These are phyloP conservation scores for Vidua macroura DNA, from an alignment of 2,113 vertebrate species.

Conservation along the genomic window DNA sequence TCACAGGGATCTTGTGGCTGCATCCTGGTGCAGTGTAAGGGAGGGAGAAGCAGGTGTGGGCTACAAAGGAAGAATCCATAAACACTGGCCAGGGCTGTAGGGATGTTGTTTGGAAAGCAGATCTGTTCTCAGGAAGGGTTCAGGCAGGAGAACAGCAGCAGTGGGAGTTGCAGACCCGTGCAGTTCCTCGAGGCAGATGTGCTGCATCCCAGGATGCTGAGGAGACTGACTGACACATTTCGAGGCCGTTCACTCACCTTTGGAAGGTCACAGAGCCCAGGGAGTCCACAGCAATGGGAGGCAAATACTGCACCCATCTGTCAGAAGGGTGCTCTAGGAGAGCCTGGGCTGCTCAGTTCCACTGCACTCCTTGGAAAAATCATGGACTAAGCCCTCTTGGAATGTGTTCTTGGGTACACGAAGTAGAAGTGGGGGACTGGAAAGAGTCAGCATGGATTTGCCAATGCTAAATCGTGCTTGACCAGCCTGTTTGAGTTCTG, in stretches of 20 bases:
- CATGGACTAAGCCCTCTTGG: background rate
- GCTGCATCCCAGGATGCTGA: background rate
- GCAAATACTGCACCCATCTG: background rate
- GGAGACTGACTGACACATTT: background rate
- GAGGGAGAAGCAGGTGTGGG: background rate
- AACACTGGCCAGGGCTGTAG: background rate
- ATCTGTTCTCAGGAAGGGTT: background rate
- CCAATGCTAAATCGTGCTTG: background rate
- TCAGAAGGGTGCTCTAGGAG: background rate
- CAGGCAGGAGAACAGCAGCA: background rate
- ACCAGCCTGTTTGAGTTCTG: background rate
- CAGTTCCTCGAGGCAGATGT: background rate
- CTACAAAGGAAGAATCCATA: background rate
- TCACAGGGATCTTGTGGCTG: background rate
- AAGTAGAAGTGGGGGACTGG: background rate
- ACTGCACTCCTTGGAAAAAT: background rate
- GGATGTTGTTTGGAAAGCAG: background rate
- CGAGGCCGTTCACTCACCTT: background rate
- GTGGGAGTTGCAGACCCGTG: background rate
- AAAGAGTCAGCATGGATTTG: background rate
- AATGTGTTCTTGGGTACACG: rapidly evolving
- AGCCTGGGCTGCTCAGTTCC: background rate
- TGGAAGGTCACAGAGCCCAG: background rate
- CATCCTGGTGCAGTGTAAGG: background rate
- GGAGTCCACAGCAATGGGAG: background rate